These are phyloP conservation scores for Halichondria panicea DNA, from an alignment of 37 sponge, comb jelly and placozoan species.

Conservation along the genomic window DNA sequence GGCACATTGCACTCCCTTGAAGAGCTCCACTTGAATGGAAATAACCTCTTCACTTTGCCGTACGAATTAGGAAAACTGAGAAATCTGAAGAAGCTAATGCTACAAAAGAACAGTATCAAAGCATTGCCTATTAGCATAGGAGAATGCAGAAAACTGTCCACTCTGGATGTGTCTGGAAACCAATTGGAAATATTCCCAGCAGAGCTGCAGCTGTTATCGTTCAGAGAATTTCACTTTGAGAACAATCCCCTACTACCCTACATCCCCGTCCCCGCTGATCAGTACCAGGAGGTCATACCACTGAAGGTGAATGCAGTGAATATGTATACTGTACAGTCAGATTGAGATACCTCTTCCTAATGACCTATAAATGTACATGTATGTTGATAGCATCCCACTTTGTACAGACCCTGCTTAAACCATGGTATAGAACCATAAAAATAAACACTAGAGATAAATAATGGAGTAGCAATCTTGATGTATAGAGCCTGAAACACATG, in stretches of 20 bases:
- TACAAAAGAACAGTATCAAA: conserved; percentile 65
- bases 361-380: too few relatives aligned
- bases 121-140: conserved; percentile 22
- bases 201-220: conserved; percentile 35
- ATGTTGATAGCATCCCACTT: too few relatives aligned
- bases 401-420: too few relatives aligned
- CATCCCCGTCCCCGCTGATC: conserved; percentile 70
- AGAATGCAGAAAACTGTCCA: conserved; percentile 24
- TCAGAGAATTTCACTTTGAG: conserved; percentile 64
- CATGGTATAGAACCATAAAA: too few relatives aligned
- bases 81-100: conserved; percentile 39
- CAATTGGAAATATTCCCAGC: conserved; percentile 48
- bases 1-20: conserved; percentile 18
- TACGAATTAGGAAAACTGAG: conserved; percentile 16
- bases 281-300: conserved; percentile 34
- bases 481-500: too few relatives aligned
- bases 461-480: too few relatives aligned
- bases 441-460: too few relatives aligned
- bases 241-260: conserved; percentile 53
- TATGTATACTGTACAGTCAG: not conserved
- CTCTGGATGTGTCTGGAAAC: conserved; percentile 67
- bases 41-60: conserved; percentile 38
- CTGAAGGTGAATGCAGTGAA: conserved; percentile 28
- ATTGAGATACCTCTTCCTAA: too few relatives aligned
- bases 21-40: conserved; percentile 53